phyloP scores from a whole-genome alignment of 2,797 vertebrate species.

The Labroides dimidiatus region DNA sequence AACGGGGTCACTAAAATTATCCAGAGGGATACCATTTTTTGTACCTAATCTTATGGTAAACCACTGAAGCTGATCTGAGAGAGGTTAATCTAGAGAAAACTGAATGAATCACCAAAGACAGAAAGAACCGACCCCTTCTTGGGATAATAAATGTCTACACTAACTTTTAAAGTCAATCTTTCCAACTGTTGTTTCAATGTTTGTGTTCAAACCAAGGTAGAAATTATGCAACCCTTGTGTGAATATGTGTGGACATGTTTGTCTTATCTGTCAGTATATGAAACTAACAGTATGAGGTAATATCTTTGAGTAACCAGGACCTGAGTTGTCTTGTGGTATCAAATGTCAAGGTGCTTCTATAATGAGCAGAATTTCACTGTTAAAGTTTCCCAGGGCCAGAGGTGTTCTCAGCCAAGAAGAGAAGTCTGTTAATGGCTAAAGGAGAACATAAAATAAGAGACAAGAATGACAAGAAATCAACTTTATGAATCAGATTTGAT shows the following conservation, averaged over 20 bases:
- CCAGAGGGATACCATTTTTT: too few species aligned
- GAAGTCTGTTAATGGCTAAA: neutral
- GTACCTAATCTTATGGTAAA: too few species aligned
- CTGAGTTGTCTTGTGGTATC: constrained; percentile 21
- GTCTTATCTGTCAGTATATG: constrained; percentile 7
- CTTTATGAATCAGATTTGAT: constrained; percentile 13
- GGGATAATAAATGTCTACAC: too few species aligned
- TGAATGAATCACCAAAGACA: too few species aligned
- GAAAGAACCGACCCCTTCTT: too few species aligned
- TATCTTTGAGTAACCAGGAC: constrained; percentile 9
- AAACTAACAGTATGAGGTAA: constrained; percentile 10
- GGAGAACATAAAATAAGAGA: neutral
- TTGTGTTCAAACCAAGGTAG: neutral
- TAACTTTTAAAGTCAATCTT: neutral
- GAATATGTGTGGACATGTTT: constrained; percentile 9
- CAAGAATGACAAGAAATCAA: neutral
- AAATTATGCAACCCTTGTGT: neutral
- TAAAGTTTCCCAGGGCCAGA: constrained; percentile 21
- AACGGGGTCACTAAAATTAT: too few species aligned
- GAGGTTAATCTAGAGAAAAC: too few species aligned
- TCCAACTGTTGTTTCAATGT: neutral
- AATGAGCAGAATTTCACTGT: constrained; percentile 26
- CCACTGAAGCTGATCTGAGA: too few species aligned
- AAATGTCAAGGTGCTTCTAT: constrained; percentile 24
- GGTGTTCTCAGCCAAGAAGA: constrained; percentile 3